Evolutionary conservation across 2,113 vertebrate species (phyloP).

Genomic region (Chaetorhynchus papuensis): DNA sequence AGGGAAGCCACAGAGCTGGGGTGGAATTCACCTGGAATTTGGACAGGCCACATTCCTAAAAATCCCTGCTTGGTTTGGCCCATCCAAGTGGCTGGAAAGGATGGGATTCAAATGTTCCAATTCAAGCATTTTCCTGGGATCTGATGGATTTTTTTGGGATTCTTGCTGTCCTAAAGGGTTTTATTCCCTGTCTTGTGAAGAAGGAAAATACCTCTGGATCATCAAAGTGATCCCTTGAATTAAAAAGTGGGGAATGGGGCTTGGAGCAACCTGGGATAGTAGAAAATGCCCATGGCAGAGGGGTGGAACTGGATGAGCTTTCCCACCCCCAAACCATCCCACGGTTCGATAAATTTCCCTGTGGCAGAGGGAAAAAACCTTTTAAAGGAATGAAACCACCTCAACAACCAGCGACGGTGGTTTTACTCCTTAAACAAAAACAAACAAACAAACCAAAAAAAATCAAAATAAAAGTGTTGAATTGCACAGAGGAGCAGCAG

Average conservation of each 20-base stretch:
- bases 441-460: background rate
- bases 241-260: too few species aligned
- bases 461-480: background rate
- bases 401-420: accelerated
- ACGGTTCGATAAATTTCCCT: background rate
- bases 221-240: background rate
- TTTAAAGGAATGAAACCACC: background rate
- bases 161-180: background rate
- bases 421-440: background rate
- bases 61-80: background rate
- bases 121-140: accelerated
- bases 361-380: background rate
- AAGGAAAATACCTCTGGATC: background rate
- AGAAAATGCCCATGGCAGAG: background rate
- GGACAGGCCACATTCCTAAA: background rate
- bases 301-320: background rate
- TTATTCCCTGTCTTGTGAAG: background rate
- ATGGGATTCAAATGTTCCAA: background rate
- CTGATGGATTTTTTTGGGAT: background rate
- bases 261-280: background rate
- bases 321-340: background rate
- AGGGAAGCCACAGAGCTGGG: background rate
- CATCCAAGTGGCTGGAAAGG: background rate
- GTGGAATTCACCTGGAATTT: background rate
- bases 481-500: background rate